Conservation (phyloP, 2,113 vertebrate species). For the Salvator merianae region DNA sequence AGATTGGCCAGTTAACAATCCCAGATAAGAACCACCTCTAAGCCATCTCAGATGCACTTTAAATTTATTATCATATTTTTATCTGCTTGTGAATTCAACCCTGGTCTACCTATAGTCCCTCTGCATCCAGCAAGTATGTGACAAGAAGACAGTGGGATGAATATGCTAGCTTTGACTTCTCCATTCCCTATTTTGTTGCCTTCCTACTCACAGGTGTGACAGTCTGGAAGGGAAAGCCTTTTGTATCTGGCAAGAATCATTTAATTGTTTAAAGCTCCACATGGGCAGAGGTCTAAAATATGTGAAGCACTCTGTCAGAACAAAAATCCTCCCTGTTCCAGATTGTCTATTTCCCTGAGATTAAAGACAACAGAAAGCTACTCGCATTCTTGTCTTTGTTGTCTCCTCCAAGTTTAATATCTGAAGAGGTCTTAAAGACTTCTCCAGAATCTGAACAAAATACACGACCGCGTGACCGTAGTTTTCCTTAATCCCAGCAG, state of each 20-base stretch:
- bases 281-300: not conserved
- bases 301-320: not conserved
- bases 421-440: not conserved
- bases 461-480: not conserved
- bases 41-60: too few species aligned
- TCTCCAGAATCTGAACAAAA: not conserved
- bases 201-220: too few species aligned
- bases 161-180: not conserved
- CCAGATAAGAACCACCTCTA: too few species aligned
- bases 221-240: not conserved
- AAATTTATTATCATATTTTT: too few species aligned
- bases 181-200: not conserved
- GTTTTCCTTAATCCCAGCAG: not conserved
- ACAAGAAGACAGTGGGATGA: not conserved
- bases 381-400: not conserved
- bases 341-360: not conserved
- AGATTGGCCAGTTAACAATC: too few species aligned
- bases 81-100: too few species aligned
- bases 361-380: not conserved
- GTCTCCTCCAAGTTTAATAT: not conserved
- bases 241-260: not conserved
- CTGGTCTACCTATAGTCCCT: too few species aligned
- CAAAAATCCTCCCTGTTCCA: not conserved
- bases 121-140: too few species aligned
- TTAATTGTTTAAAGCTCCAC: not conserved